Evolutionary conservation across 2,888 invertebrate species (phyloP), one percentile per base, ranked within the genome.

Genomic region (Drosophila greeni): DNA sequence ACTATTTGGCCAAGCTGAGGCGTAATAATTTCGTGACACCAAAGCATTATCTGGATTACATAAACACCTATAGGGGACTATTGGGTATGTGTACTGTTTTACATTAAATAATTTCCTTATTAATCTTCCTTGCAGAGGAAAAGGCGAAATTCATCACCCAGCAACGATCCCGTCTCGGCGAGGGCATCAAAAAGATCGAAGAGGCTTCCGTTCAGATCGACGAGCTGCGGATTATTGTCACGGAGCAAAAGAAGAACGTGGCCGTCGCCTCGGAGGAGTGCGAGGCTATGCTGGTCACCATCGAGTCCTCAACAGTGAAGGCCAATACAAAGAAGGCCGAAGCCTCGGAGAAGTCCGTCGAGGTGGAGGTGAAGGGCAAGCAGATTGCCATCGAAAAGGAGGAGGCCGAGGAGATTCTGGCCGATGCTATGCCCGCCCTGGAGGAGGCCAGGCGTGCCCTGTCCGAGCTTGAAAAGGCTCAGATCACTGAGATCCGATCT

Each of bases 401-500:
- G 0, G 97, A 97, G 45, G 97, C 97, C 0, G 95, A 95, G 85
- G 93, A 92, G 72, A 94, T 92, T 0, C 88, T 97, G 49, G 92
- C 92, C 0, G 94, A 93, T 39, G 97, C 97, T 0, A 88, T 97
- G 85, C 97, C 97, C 0, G 96, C 94, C 0, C 89, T 97, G 1
- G 95, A 96, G 82, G 92, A 92, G 11, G 97, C 97, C 0, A 90
- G 94, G 62, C 84, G 92, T 14, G 97, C 97, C 0, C 90, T 97
- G 0, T 91, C 93, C 0, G 95, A 96, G 73, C 89, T 97, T 43
- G 95, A 97, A 52, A 97, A 97, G 89, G 92, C 93, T 1, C 97
- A 97, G 82, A 97, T 97, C 75, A 96, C 96, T 23, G 97, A 97
- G 90, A 97, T 97, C 73, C 90, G 97, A 78, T 96, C 96, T 0